A percentile compares a stretch with the other conserved stretches of the same genome.
These are phyloP conservation scores for Prosopocoilus inquinatus DNA, from an alignment of 2,888 invertebrate species.

Conservation along the genomic window DNA sequence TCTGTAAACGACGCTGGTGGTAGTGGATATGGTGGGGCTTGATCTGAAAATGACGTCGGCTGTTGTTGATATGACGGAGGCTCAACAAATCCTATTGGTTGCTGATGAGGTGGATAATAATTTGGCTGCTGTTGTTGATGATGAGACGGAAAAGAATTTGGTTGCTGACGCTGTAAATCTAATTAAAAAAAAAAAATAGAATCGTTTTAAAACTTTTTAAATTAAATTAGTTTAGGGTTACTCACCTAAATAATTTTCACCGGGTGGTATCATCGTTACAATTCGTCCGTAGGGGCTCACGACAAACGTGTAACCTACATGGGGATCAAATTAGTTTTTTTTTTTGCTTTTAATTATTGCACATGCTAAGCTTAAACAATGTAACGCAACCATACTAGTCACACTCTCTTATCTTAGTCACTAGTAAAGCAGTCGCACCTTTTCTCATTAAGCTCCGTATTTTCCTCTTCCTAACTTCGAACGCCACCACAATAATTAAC, in stretches of 20 bases:
- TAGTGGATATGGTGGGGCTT: too few species aligned
- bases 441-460: slow-evolving; percentile 28
- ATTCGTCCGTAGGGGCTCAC: slow-evolving; percentile 20
- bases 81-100: too few species aligned
- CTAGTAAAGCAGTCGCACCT: slow-evolving; percentile 25
- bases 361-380: too few species aligned
- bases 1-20: too few species aligned
- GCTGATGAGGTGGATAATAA: too few species aligned
- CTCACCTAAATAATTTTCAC: background rate
- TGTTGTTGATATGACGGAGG: too few species aligned
- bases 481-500: slow-evolving; percentile 14
- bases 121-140: background rate
- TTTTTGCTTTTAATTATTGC: too few species aligned
- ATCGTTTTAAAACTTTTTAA: background rate
- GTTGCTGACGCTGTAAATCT: background rate
- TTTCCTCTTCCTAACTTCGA: slow-evolving; percentile 23
- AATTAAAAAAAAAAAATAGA: background rate
- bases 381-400: too few species aligned
- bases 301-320: slow-evolving; percentile 30
- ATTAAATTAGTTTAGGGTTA: background rate
- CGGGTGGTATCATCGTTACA: slow-evolving; percentile 26
- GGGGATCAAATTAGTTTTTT: too few species aligned
- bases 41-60: too few species aligned
- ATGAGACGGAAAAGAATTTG: too few species aligned
- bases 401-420: too few species aligned